Conservation (phyloP, 2,888 invertebrate genomes). For the Cactoblastis cactorum region DNA sequence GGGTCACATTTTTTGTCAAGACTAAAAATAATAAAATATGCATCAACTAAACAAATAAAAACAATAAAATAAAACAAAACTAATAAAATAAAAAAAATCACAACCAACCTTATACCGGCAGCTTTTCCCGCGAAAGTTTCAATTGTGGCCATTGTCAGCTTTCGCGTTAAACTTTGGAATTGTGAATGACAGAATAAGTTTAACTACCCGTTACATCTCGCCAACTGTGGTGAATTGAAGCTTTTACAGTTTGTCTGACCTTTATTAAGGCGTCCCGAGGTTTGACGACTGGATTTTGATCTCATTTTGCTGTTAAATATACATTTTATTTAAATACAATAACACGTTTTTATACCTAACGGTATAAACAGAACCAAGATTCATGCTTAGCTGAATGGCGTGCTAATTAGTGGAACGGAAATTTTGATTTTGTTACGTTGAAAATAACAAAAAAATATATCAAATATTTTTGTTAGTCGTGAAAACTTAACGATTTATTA, state of each 20-base stretch:
- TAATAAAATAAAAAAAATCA: not conserved
- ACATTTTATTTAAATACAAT: no score
- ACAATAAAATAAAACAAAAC: no score
- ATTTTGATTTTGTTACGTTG: no score
- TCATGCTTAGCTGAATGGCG: no score
- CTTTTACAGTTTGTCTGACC: not conserved
- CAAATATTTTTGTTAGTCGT: no score
- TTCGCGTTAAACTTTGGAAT: not conserved
- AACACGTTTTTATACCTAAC: no score
- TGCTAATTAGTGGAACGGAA: no score
- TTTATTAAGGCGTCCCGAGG: not conserved
- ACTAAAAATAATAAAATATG: not conserved
- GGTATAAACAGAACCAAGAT: no score
- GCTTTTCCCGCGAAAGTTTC: not conserved
- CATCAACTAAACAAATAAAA: not conserved
- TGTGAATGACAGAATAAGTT: constrained; percentile 8
- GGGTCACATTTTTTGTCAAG: no score
- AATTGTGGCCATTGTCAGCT: constrained; percentile 8
- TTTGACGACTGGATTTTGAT: not conserved
- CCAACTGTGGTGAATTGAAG: not conserved
- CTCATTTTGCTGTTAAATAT: not conserved
- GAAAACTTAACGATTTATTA: no score
- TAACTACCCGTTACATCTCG: not conserved
- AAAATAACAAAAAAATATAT: no score
- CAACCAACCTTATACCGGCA: not conserved